Conservation (phyloP, 2,888 invertebrate species). For the Latheticus oryzae region DNA sequence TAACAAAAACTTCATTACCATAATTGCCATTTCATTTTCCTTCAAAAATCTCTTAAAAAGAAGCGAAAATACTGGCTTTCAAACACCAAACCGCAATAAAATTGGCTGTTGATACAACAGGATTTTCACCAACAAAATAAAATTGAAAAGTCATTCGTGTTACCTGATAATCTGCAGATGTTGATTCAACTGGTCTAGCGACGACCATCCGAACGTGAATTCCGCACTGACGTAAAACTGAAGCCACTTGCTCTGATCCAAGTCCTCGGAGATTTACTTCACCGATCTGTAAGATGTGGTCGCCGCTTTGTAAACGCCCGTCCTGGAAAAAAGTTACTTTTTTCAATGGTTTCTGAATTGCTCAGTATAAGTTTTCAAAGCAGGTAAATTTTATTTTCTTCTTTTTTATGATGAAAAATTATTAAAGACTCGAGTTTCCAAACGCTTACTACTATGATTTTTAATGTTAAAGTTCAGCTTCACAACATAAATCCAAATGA, state of each 20-base stretch:
- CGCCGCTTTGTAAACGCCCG: constrained; percentile 94
- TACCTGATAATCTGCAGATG: constrained; percentile 72
- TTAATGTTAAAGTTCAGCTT: constrained; percentile 23
- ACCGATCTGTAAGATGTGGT: constrained; percentile 96
- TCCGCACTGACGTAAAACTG: constrained; percentile 89
- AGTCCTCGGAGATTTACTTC: constrained; percentile 96
- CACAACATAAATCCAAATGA: constrained; percentile 2
- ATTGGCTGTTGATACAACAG: constrained; percentile 8
- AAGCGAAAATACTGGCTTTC: constrained; percentile 8
- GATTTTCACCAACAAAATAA: neutral
- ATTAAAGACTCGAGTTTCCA: too few relatives aligned
- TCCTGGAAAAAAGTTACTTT: constrained; percentile 74
- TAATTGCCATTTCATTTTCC: constrained; percentile 14
- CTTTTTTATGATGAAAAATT: too few relatives aligned
- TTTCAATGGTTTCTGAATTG: constrained; percentile 10
- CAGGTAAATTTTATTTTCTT: too few relatives aligned
- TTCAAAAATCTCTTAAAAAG: constrained; percentile 11
- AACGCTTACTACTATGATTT: too few relatives aligned
- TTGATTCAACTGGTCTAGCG: constrained; percentile 82
- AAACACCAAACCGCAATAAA: constrained; percentile 4
- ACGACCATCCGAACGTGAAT: constrained; percentile 89
- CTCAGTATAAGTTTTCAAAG: too few relatives aligned
- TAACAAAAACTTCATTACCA: constrained; percentile 10
- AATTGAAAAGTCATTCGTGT: too few relatives aligned
- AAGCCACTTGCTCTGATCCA: constrained; percentile 95